Evolutionary conservation across 2,888 invertebrate genomes (phyloP), one percentile per base, ranked within the genome.

Genomic region (Dasypolia templi): DNA sequence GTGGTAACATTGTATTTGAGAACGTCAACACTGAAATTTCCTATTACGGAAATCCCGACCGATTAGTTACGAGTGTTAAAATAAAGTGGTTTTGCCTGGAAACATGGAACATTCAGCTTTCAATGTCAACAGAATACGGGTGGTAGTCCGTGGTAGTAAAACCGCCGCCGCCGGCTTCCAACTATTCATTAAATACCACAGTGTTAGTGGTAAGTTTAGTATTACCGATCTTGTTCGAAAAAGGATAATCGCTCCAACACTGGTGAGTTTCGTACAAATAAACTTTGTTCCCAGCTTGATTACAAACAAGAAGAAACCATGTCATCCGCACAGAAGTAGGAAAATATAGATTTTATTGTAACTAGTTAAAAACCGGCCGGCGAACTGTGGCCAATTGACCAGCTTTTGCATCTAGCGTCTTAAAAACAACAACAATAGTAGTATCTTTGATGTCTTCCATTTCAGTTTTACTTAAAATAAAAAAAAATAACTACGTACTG

Each of bases 1-100:
- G 22, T 59, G 63, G 73, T 32, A 75, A 55, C 14, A 7, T 46
- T 61, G 3, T 26, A 14, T 61, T 67, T 53, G 26, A 26, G 53
- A 61, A 35, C 26, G 84, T 68, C 73, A 84, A 82, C 85, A 81
- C 85, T 58, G 29, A 22, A 26, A 22, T 35, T 71, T 51, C 29
- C 2, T 53, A 42, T 9, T 26, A 53, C n/a, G 82, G 82, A 77
- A 83, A 74, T 83, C 82, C 82, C 82, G n/a, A 46, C 82, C 82
- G 9, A 39, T n/a, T 35, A 17, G 7, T n/a, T 46, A 62, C 22
- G 22, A 71, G 61, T 58, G 53, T 58, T 65, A 29, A 69, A 69
- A 61, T 29, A 62, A 65, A 83, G 22, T 56, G 53, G 26, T 26
- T n/a, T 58, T 62, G 71, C 12, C 19, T 84, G 71, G 71, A 84